These are phyloP conservation scores for Nebria ingens DNA, from an alignment of 1,140 invertebrate species.

Conservation along the genomic window DNA sequence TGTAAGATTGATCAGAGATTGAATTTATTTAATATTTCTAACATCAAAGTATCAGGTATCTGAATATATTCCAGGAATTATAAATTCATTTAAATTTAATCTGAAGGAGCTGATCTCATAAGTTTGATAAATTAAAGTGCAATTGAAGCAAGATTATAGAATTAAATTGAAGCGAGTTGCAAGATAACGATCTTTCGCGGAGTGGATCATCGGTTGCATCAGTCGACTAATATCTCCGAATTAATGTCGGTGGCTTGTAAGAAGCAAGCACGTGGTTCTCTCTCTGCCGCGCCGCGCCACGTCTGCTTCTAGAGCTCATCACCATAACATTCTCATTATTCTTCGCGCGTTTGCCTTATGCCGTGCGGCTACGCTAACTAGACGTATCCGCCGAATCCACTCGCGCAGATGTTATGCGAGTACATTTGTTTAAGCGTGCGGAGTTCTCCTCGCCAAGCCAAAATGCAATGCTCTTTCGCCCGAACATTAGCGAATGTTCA, in stretches of 20 bases:
- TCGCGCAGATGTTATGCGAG: conserved; percentile 15
- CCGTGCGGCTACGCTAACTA: neutral
- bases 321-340: conserved; percentile 33
- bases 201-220: too few species aligned
- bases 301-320: conserved; percentile 26
- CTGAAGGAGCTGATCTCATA: too few species aligned
- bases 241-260: conserved; percentile 25
- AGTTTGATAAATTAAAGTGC: too few species aligned
- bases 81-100: too few species aligned
- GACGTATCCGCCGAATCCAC: conserved; percentile 1
- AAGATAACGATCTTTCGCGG: too few species aligned
- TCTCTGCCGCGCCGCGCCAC: neutral
- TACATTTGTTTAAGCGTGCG: conserved; percentile 27
- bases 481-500: neutral
- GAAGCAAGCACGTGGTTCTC: neutral
- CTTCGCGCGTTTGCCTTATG: conserved; percentile 16
- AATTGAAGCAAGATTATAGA: too few species aligned
- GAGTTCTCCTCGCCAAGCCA: too few species aligned
- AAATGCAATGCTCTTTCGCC: neutral
- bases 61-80: too few species aligned
- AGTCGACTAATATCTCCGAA: conserved; percentile 26
- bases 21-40: too few species aligned
- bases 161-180: too few species aligned
- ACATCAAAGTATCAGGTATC: too few species aligned
- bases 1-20: too few species aligned